phyloP scores from a whole-genome alignment of 2,797 vertebrate genomes.

The Sebastes taczanowskii region DNA sequence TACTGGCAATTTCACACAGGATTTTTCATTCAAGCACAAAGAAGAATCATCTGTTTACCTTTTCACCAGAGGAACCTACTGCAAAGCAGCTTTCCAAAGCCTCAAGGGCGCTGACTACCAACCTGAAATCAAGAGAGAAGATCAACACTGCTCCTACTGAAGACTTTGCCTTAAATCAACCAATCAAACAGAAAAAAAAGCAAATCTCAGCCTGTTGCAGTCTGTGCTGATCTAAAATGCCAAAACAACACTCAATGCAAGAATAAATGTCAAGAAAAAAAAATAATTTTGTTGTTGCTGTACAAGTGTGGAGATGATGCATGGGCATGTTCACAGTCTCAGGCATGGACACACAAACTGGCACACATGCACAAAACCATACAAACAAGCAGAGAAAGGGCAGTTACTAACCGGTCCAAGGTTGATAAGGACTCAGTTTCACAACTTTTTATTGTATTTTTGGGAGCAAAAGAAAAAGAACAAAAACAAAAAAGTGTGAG shows the following conservation, averaged over 20 bases:
- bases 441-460: constrained; percentile 93
- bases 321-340: constrained; percentile 67
- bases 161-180: neutral
- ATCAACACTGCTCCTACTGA: constrained; percentile 26
- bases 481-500: constrained; percentile 90
- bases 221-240: constrained; percentile 59
- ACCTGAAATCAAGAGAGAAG: constrained; percentile 78
- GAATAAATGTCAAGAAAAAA: constrained; percentile 43
- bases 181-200: constrained; percentile 1
- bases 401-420: constrained; percentile 99
- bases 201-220: constrained; percentile 42
- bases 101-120: constrained; percentile 98
- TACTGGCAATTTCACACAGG: neutral
- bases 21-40: neutral
- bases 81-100: constrained; percentile 98
- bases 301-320: constrained; percentile 60
- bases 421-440: constrained; percentile 99
- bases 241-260: constrained; percentile 65
- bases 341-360: constrained; percentile 72
- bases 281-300: constrained; percentile 8
- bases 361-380: constrained; percentile 73
- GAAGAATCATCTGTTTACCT: constrained; percentile 79
- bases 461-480: constrained; percentile 95
- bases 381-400: constrained; percentile 82
- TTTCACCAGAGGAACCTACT: constrained; percentile 92